Conservation (phyloP, 2,113 vertebrate genomes). For the Apodemus speciosus region DNA sequence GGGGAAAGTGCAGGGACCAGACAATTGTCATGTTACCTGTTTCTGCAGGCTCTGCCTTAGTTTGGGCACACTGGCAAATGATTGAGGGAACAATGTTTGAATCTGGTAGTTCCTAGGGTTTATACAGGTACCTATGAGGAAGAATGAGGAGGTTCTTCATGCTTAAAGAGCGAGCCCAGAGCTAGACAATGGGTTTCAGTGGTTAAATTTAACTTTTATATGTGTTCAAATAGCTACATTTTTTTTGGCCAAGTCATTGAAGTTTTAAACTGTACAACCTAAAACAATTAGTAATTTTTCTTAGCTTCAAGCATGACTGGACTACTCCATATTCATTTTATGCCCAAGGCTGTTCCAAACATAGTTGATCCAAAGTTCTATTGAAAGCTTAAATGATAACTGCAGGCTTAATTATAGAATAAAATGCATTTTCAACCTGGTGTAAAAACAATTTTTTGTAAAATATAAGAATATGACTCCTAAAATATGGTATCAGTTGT, state of each 20-base stretch:
- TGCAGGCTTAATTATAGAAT: constrained; percentile 13
- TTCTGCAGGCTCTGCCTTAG: no score
- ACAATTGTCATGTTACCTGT: no score
- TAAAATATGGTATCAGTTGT: not conserved
- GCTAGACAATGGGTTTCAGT: no score
- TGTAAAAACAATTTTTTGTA: not conserved
- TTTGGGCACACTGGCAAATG: no score
- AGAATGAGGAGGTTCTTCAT: no score
- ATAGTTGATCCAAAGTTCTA: constrained; percentile 55
- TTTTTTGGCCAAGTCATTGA: constrained; percentile 67
- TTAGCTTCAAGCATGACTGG: constrained; percentile 67
- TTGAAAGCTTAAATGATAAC: constrained; percentile 60
- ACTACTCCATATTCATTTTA: not conserved
- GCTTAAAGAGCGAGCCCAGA: no score
- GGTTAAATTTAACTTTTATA: constrained; percentile 59
- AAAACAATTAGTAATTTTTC: constrained; percentile 71
- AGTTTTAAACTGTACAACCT: constrained; percentile 79
- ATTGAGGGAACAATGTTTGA: no score
- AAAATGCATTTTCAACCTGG: constrained; percentile 59
- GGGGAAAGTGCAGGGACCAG: no score
- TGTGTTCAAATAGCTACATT: constrained; percentile 61
- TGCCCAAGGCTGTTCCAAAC: not conserved
- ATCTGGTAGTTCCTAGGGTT: no score
- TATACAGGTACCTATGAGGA: no score
- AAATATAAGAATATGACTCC: not conserved